A percentile compares a stretch with the other conserved stretches of the same genome.
These are phyloP conservation scores for Coryphaenoides rupestris DNA, from an alignment of 2,113 vertebrate species.

Conservation along the genomic window DNA sequence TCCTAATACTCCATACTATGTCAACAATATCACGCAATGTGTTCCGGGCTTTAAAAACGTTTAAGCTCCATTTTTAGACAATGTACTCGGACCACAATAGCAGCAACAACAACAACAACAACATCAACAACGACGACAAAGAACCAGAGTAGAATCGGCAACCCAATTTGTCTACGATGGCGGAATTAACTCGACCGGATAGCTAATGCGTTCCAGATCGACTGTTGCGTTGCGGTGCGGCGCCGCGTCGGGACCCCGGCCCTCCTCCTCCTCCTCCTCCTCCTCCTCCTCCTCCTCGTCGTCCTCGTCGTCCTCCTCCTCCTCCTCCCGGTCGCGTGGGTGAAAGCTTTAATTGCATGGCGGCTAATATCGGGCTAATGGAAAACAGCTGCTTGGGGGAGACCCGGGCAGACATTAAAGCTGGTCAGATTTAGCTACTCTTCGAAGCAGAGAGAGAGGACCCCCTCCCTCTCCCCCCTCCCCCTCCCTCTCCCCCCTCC, in stretches of 20 bases:
- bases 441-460: conserved; percentile 40
- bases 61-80: too few species aligned
- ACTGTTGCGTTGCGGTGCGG: neutral
- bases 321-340: conserved; percentile 40
- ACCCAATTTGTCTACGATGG: too few species aligned
- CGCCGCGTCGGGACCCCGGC: neutral
- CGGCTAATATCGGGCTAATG: conserved; percentile 66
- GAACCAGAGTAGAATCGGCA: too few species aligned
- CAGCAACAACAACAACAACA: too few species aligned
- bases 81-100: too few species aligned
- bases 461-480: neutral
- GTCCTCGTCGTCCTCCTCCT: conserved; percentile 33
- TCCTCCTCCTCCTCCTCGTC: conserved; percentile 12
- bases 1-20: too few species aligned
- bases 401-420: conserved; percentile 48
- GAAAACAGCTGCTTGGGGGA: conserved; percentile 58
- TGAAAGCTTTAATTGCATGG: conserved; percentile 53
- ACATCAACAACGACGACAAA: too few species aligned
- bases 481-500: too few species aligned
- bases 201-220: too few species aligned
- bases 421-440: conserved; percentile 32
- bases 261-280: conserved; percentile 39
- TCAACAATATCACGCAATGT: too few species aligned
- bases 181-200: too few species aligned
- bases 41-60: too few species aligned